Conservation (phyloP, 2,888 invertebrate species). For the Hipparchia semele region DNA sequence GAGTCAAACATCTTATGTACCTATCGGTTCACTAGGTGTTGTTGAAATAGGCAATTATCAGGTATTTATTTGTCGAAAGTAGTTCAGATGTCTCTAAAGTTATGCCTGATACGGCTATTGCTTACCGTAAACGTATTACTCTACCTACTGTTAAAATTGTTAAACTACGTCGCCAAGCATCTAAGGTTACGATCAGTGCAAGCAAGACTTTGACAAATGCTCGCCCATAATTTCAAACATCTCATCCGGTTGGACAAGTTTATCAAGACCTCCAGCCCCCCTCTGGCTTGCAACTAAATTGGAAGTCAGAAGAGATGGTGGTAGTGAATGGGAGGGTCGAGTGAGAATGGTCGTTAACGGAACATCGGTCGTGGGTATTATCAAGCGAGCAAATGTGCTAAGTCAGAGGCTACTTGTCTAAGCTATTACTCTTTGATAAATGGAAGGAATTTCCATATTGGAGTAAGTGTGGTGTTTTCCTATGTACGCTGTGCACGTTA, state of each 20-base stretch:
- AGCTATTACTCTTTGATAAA: constrained; percentile 67
- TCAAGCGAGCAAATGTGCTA: constrained; percentile 67
- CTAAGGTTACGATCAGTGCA: constrained; percentile 44
- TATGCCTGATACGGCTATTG: not conserved
- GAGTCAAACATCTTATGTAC: too few relatives aligned
- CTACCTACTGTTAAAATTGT: constrained; percentile 39
- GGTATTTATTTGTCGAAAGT: too few relatives aligned
- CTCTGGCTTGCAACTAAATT: constrained; percentile 21
- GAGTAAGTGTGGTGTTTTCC: constrained; percentile 4
- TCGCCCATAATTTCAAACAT: constrained; percentile 59
- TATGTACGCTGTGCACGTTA: not conserved
- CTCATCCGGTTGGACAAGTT: constrained; percentile 45
- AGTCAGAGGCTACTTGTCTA: constrained; percentile 72
- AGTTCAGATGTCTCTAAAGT: too few relatives aligned
- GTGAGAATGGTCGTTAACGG: constrained; percentile 47
- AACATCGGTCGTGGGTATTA: constrained; percentile 65
- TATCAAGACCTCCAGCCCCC: constrained; percentile 47
- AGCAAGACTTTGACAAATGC: constrained; percentile 70
- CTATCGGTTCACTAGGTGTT: too few relatives aligned
- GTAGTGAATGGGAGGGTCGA: constrained; percentile 44
- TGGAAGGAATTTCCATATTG: constrained; percentile 40
- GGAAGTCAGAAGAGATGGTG: constrained; percentile 5
- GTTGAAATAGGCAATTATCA: too few relatives aligned
- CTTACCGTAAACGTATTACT: not conserved
- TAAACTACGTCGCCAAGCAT: constrained; percentile 19